Evolutionary conservation across 2,113 vertebrate genomes (phyloP).

Genomic region (Cromileptes altivelis): DNA sequence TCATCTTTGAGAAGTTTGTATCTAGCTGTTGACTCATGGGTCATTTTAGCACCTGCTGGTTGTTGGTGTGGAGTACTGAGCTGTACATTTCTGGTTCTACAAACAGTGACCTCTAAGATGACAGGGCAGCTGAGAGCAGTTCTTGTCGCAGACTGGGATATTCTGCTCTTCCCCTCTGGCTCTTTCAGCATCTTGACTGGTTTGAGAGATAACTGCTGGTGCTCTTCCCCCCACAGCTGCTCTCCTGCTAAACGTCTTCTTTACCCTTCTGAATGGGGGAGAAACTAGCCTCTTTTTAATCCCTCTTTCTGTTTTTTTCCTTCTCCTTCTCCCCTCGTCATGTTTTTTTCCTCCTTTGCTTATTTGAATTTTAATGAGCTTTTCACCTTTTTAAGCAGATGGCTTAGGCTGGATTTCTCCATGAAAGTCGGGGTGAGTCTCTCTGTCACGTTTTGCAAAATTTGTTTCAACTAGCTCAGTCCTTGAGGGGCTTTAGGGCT

Average conservation of each 20-base stretch:
- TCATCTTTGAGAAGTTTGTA: not conserved
- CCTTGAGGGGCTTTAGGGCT: constrained; percentile 80
- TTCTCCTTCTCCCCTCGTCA: constrained; percentile 34
- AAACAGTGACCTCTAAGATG: constrained; percentile 1
- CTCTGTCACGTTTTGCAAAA: constrained; percentile 81
- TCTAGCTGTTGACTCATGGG: not conserved
- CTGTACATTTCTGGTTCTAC: not conserved
- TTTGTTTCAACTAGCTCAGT: constrained; percentile 83
- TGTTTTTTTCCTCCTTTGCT: constrained; percentile 53
- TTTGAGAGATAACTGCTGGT: constrained; percentile 75
- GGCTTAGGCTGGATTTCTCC: constrained; percentile 81
- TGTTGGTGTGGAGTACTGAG: constrained; percentile 46
- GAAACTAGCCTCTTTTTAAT: constrained; percentile 75
- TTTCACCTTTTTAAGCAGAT: constrained; percentile 86
- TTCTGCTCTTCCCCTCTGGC: constrained; percentile 43
- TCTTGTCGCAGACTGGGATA: not conserved
- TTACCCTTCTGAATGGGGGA: constrained; percentile 69
- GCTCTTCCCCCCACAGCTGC: constrained; percentile 66
- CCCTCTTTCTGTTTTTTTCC: constrained; percentile 49
- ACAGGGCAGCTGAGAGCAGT: not conserved
- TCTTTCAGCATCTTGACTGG: constrained; percentile 56
- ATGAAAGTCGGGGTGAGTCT: constrained; percentile 77
- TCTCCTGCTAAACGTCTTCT: constrained; percentile 71
- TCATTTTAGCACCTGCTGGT: constrained; percentile 53
- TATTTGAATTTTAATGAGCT: constrained; percentile 86